These are phyloP conservation scores for Parasteatoda tepidariorum DNA, from an alignment of 1,140 invertebrate species.

Conservation along the genomic window DNA sequence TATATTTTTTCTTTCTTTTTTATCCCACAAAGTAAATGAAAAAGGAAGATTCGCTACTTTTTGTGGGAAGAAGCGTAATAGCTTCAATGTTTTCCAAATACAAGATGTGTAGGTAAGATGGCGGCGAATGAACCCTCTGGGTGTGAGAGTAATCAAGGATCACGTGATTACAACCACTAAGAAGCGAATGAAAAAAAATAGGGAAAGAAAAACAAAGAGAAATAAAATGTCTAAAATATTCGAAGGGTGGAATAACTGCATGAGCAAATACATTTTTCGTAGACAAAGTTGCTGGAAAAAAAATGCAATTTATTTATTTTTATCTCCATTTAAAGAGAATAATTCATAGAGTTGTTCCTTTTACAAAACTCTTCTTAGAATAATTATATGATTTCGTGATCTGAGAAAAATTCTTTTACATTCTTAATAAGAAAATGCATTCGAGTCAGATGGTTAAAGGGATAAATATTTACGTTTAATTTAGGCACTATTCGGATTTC, in stretches of 20 bases:
- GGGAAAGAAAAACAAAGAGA: constrained; percentile 4
- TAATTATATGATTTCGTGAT: constrained; percentile 20
- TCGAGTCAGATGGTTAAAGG: neutral
- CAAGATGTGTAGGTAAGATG: constrained; percentile 28
- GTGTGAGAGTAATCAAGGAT: constrained; percentile 41
- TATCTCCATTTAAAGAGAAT: neutral
- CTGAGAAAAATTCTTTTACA: constrained; percentile 20
- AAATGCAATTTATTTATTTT: neutral
- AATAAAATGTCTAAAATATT: constrained; percentile 1
- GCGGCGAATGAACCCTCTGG: constrained; percentile 4
- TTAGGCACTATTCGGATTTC: too few species aligned
- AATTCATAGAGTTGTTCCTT: neutral
- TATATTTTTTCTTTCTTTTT: neutral
- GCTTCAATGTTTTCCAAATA: neutral
- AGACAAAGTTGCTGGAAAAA: neutral
- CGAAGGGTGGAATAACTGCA: constrained; percentile 14
- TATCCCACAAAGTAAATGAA: constrained; percentile 18
- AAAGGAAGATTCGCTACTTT: neutral
- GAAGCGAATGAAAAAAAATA: neutral
- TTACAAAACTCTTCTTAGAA: neutral
- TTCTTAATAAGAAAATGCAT: neutral
- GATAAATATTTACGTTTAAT: constrained; percentile 26
- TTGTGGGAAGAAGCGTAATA: neutral
- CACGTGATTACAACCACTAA: constrained; percentile 44
- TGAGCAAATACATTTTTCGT: constrained; percentile 36